These are phyloP conservation scores for Holothuria scabra DNA, from an alignment of 53 echinoderm and acorn worm genomes.

Conservation along the genomic window DNA sequence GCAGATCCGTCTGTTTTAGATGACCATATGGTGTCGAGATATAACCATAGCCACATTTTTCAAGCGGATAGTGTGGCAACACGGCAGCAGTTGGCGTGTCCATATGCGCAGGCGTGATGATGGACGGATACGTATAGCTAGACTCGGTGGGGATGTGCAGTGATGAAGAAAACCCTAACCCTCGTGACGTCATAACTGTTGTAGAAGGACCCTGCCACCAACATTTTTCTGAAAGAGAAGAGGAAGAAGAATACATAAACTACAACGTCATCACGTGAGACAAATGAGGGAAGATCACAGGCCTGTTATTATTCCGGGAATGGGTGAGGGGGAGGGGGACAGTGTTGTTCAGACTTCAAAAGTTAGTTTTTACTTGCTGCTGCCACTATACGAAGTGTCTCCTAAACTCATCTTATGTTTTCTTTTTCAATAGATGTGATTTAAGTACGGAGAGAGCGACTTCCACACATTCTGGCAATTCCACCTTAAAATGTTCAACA, in stretches of 20 bases:
- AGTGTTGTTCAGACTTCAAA: too few relatives aligned
- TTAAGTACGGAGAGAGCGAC: too few relatives aligned
- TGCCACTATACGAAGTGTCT: too few relatives aligned
- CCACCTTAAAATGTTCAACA: too few relatives aligned
- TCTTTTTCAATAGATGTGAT: too few relatives aligned
- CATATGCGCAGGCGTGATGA: constrained; percentile 35
- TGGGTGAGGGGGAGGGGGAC: too few relatives aligned
- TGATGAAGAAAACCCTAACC: constrained; percentile 10
- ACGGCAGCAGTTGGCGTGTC: constrained; percentile 3
- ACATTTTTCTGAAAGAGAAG: constrained; percentile 14
- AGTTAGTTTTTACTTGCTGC: too few relatives aligned
- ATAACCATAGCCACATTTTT: constrained; percentile 34
- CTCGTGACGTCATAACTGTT: background rate
- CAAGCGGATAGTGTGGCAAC: constrained; percentile 24
- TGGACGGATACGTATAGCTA: constrained; percentile 29
- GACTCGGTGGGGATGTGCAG: constrained; percentile 35
- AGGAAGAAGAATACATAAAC: background rate
- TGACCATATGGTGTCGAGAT: constrained; percentile 18
- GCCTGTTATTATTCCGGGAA: too few relatives aligned
- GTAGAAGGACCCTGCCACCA: constrained; percentile 31
- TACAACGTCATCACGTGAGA: too few relatives aligned
- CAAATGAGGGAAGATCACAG: too few relatives aligned
- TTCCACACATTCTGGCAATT: too few relatives aligned
- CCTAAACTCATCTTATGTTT: too few relatives aligned
- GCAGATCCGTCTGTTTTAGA: constrained; percentile 25